Conservation (phyloP, 2,797 vertebrate species). For the Clarias platycephalus region DNA sequence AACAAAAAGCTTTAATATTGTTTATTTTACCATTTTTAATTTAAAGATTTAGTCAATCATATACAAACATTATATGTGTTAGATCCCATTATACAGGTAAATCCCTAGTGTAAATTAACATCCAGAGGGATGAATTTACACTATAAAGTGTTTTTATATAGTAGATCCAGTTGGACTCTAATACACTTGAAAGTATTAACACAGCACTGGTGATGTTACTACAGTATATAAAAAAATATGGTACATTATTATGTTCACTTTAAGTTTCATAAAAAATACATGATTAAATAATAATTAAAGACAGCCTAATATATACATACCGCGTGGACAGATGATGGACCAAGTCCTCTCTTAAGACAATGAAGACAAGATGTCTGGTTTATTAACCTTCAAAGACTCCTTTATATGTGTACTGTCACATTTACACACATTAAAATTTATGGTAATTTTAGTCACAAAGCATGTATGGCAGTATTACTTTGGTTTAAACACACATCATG, state of each 20-base stretch:
- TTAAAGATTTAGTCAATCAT: not conserved
- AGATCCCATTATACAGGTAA: not conserved
- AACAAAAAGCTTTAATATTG: not conserved
- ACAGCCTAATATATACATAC: constrained; percentile 17
- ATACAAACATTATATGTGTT: not conserved
- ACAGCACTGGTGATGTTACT: too few species aligned
- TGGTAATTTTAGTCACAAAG: constrained; percentile 12
- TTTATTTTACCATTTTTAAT: too few species aligned
- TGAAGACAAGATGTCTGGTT: constrained; percentile 11
- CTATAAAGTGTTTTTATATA: too few species aligned
- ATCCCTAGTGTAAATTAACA: too few species aligned
- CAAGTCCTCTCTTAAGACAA: not conserved
- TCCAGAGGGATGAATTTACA: too few species aligned
- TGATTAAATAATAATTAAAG: constrained; percentile 3
- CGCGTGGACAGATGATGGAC: not conserved
- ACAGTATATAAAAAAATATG: too few species aligned
- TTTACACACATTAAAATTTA: constrained; percentile 35
- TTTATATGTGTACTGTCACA: constrained; percentile 11
- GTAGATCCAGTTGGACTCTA: too few species aligned
- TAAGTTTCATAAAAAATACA: not conserved
- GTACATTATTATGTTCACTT: not conserved
- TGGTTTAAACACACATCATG: constrained; percentile 8
- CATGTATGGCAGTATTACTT: constrained; percentile 20
- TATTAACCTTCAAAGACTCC: constrained; percentile 8
- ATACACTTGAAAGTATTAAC: too few species aligned